Evolutionary conservation across 2,888 invertebrate genomes (phyloP).

Genomic region (Lampropteryx suffumata): DNA sequence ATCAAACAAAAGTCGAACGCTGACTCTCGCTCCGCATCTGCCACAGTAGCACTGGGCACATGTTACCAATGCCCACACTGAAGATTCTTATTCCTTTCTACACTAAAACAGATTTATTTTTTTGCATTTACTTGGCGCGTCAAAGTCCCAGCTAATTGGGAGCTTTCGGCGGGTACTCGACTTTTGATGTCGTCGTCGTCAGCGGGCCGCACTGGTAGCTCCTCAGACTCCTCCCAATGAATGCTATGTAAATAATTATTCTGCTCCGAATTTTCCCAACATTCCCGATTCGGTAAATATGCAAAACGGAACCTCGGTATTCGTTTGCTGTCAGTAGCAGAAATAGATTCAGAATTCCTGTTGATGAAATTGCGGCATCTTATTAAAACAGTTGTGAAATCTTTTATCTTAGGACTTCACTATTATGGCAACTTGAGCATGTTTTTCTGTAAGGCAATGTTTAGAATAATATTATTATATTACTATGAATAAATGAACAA

Average conservation of each 20-base stretch:
- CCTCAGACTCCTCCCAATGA: conserved; percentile 37
- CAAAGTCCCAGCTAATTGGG: conserved; percentile 77
- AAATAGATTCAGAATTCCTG: conserved; percentile 32
- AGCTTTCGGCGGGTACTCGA: conserved; percentile 72
- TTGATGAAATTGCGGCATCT: conserved; percentile 33
- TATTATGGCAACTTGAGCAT: conserved; percentile 3
- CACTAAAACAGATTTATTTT: conserved; percentile 67
- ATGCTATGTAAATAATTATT: conserved; percentile 60
- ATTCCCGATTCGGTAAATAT: conserved; percentile 53
- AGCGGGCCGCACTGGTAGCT: conserved; percentile 43
- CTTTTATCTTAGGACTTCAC: conserved; percentile 20
- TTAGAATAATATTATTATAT: no score
- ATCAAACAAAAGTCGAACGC: conserved; percentile 61
- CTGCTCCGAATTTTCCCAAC: conserved; percentile 45
- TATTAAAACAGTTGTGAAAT: conserved; percentile 25
- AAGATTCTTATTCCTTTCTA: conserved; percentile 40
- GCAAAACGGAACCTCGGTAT: conserved; percentile 32
- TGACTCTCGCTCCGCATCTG: conserved; percentile 43
- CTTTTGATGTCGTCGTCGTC: conserved; percentile 58
- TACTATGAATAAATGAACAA: no score
- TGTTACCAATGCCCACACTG: conserved; percentile 38
- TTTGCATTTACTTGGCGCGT: conserved; percentile 67
- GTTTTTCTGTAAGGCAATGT: conserved; percentile 1
- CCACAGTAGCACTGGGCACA: no score
- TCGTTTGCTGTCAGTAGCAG: conserved; percentile 30